Percentiles rank a stretch among this genome's conserved stretches.
phyloP scores from a whole-genome alignment of 2,797 vertebrate genomes.

The Rhinatrema bivittatum region DNA sequence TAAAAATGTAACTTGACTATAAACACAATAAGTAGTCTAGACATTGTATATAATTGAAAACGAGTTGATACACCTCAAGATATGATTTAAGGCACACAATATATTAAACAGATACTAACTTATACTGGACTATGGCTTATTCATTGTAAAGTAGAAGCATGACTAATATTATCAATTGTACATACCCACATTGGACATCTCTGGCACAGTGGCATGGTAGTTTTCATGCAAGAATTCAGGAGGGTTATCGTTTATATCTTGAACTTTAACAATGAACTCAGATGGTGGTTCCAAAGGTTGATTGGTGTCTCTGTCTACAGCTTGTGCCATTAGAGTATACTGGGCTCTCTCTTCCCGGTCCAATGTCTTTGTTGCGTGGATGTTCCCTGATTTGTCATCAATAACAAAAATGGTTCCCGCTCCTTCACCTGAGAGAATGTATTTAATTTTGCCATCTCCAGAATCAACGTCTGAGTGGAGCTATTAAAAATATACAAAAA shows the following conservation, averaged over 20 bases:
- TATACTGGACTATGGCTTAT: too few relatives aligned
- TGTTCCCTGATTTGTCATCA: slow-evolving; percentile 96
- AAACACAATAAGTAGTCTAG: too few relatives aligned
- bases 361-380: slow-evolving; percentile 94
- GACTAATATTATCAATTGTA: too few relatives aligned
- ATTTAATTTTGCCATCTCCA: slow-evolving; percentile 90
- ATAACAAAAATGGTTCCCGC: slow-evolving; percentile 97
- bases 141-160: too few relatives aligned
- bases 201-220: slow-evolving; percentile 89
- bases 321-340: slow-evolving; percentile 93
- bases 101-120: too few relatives aligned
- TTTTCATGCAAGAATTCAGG: slow-evolving; percentile 91
- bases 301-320: slow-evolving; percentile 85
- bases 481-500: slow-evolving; percentile 51
- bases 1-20: too few relatives aligned
- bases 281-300: slow-evolving; percentile 91
- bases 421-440: slow-evolving; percentile 96
- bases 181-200: slow-evolving; percentile 96
- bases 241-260: slow-evolving; percentile 97
- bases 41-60: too few relatives aligned
- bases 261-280: slow-evolving; percentile 96
- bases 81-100: too few relatives aligned
- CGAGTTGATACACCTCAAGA: too few relatives aligned
- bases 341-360: slow-evolving; percentile 95
- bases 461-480: slow-evolving; percentile 95